Percentiles rank a stretch among this genome's conserved stretches.
Evolutionary conservation across 2,888 invertebrate species (phyloP).

Genomic region (Anoncus sp.): DNA sequence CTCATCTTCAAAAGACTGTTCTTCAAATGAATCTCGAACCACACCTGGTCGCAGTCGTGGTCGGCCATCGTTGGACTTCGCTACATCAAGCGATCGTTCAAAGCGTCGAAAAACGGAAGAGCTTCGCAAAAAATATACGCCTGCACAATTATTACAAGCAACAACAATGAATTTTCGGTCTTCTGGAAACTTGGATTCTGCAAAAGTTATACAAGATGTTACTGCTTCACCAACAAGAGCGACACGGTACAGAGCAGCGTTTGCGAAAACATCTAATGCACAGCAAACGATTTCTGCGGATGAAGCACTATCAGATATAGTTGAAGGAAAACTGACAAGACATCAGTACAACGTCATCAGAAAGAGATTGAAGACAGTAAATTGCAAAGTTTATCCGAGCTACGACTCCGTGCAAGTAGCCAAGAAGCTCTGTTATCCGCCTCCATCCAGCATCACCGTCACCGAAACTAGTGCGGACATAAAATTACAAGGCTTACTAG

Average conservation of each 20-base stretch:
- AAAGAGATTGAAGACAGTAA: neutral
- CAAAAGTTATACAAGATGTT: slow-evolving; percentile 1
- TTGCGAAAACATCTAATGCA: slow-evolving; percentile 11
- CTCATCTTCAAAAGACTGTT: no score
- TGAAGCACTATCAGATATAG: slow-evolving; percentile 10
- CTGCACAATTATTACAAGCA: slow-evolving; percentile 8
- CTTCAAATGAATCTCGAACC: slow-evolving; percentile 5
- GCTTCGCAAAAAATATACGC: neutral
- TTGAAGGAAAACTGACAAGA: slow-evolving; percentile 2
- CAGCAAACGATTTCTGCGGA: slow-evolving; percentile 6
- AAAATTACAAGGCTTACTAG: neutral
- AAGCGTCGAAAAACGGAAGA: neutral
- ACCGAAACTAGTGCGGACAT: neutral
- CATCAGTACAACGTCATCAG: neutral
- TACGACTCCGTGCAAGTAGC: slow-evolving; percentile 10
- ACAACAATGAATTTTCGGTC: slow-evolving; percentile 1
- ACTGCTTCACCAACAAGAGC: slow-evolving; percentile 10
- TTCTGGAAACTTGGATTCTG: slow-evolving; percentile 14
- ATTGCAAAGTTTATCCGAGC: neutral
- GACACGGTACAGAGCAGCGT: slow-evolving; percentile 10
- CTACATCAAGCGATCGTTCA: neutral
- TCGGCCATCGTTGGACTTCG: slow-evolving; percentile 9
- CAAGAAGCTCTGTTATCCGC: slow-evolving; percentile 10
- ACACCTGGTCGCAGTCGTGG: neutral
- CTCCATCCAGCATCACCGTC: slow-evolving; percentile 11